Evolutionary conservation across 1,140 invertebrate genomes (phyloP), one percentile per base, ranked within the genome.

Genomic region (Trachymyrmex cornetzi): DNA sequence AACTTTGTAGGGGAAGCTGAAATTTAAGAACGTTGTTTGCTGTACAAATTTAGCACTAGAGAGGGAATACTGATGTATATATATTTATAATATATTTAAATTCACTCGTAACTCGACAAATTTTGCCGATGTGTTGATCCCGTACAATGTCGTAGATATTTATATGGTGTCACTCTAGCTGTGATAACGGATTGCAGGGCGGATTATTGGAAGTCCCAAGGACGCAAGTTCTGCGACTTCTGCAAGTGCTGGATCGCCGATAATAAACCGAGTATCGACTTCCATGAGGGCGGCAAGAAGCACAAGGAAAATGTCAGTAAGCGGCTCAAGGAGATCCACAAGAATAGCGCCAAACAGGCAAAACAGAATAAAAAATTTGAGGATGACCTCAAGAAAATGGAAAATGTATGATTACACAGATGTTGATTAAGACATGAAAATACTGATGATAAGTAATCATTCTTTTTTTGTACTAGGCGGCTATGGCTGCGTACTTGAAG

Each of bases 191-290:
- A 88, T 95, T 95, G 24, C 91, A 98, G 97, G 99, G 97, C 99
- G 9, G 99, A 99, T 91, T 99, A 99, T 94, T 99, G 99, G 99
- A 99, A 99, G 95, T 99, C 99, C 44, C 97, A 99, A 90, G 98
- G 98, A 0, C 97, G 98, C 79, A 99, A 99, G 94, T 99, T 97
- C 94, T 99, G 99, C 93, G 98, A 99, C 90, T 99, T 99, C 95
- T 99, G 99, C 95, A 99, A 99, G 95, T 99, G 99, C 94, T 99
- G 99, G 99, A 98, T 99, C 90, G 98, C 98, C 75, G 99, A 99
- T 95, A 99, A 99, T 94, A 99, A 98, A 96, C 97, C 98, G 97
- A 99, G 98, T 94, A 96, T 99, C 88, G 98, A 99, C 85, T 99
- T 99, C 94, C 99, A 99, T 95, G 99, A 99, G 95, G 97, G 97